Evolutionary conservation across 2,113 vertebrate genomes (phyloP), one percentile per base, ranked within the genome.

Genomic region (Psophia crepitans): DNA sequence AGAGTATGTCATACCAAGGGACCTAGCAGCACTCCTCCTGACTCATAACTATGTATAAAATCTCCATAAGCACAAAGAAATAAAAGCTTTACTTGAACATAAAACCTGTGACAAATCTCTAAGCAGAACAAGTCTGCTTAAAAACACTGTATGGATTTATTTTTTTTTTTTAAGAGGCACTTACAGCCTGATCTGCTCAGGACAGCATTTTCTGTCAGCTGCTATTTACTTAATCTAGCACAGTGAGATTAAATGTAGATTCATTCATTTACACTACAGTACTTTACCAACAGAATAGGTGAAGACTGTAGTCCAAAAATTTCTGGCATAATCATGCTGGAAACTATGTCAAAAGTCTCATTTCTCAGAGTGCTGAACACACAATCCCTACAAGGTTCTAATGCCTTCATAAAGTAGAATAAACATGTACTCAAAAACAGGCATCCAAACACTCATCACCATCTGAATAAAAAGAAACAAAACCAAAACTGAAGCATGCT

Each of bases 201-300:
- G 75, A 78, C 39, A 89, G 73, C 49, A 56, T 87, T 87, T 91
- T 81, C 81, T 94, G 44, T 82, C 78, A 87, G 33, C 22, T 46
- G 11, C 26, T 44, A 48, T 87, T 87, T 92, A 86, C 53, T 76
- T 87, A 37, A 60, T 41, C 74, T 94, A 68, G 18, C 44, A 68
- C 5, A 1, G 26, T 6, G 16, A 91, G 60, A 66, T 91, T 54
- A 82, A 63, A 46, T 1, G 54, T 4, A 6, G 6, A 39, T 78
- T 61, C 65, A 28, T 26, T 58, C 18, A 51, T 16, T 64, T 58
- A 44, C 23, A 68, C 43, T 46, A 37, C 57, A 91, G 18, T 43
- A 68, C 53, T 63, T 44, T 0, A 83, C 10, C 58, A 80, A 58
- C 20, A 68, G 12, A 51, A 24, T 0, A 75, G 18, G 26, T 10